Evolutionary conservation across 1,140 invertebrate genomes (phyloP).

Genomic region (Trachymyrmex cornetzi): DNA sequence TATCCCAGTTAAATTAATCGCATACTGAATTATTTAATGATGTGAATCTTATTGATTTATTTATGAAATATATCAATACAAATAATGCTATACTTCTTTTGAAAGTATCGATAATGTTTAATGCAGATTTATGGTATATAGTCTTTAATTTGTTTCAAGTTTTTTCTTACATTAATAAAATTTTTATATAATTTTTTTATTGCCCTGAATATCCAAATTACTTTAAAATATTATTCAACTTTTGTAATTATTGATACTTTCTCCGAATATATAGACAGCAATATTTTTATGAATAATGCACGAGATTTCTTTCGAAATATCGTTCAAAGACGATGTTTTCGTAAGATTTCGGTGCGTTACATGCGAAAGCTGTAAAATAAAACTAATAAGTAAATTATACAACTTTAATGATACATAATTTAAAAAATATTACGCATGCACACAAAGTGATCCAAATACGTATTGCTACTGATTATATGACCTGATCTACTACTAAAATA

Average conservation of each 20-base stretch:
- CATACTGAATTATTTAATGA: background rate
- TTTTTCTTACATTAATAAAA: background rate
- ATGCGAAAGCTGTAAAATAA: constrained; percentile 33
- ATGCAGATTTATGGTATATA: background rate
- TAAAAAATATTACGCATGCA: constrained; percentile 44
- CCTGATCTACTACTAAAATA: constrained; percentile 31
- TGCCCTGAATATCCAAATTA: too few species aligned
- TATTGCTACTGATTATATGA: constrained; percentile 26
- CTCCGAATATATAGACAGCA: background rate
- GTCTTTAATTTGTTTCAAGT: background rate
- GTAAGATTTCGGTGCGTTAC: constrained; percentile 9
- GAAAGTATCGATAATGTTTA: constrained; percentile 25
- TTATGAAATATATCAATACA: constrained; percentile 13
- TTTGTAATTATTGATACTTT: constrained; percentile 3
- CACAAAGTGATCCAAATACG: constrained; percentile 23
- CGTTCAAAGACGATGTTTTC: background rate
- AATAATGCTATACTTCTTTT: background rate
- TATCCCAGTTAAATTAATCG: background rate
- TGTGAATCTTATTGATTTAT: background rate
- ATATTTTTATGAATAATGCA: background rate
- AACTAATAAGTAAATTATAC: background rate
- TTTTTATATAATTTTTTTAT: background rate
- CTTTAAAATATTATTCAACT: background rate
- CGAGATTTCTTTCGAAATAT: background rate
- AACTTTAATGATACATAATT: constrained; percentile 2